Evolutionary conservation across 2,797 vertebrate genomes (phyloP).

Genomic region (Rhabdophis nuchalis): DNA sequence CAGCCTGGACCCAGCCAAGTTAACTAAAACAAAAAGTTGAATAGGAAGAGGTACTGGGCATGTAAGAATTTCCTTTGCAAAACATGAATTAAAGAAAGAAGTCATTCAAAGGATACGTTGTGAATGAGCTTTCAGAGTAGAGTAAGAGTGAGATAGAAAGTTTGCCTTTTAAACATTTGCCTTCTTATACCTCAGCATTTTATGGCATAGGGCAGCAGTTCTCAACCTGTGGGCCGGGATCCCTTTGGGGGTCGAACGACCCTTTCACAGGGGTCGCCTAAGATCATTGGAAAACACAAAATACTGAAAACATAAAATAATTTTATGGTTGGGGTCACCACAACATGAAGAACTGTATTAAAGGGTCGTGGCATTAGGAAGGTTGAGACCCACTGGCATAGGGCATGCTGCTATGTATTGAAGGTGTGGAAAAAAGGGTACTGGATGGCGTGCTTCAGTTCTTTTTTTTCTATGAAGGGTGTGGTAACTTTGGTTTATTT

Average conservation of each 20-base stretch:
- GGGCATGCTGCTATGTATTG: neutral
- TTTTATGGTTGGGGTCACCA: no score
- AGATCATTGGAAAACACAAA: no score
- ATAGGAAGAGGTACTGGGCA: neutral
- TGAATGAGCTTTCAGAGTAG: neutral
- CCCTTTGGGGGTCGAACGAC: no score
- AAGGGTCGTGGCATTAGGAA: no score
- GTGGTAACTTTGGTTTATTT: neutral
- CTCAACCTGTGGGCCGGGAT: no score
- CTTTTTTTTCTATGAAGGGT: neutral
- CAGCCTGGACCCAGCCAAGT: neutral
- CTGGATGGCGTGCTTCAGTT: neutral
- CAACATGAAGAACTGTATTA: no score
- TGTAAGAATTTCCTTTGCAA: neutral
- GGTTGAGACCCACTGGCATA: no score
- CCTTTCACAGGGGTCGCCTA: no score
- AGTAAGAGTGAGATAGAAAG: neutral
- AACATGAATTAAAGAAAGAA: neutral
- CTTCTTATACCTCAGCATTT: neutral
- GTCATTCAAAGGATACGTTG: neutral
- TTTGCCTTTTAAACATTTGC: neutral
- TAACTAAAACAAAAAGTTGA: neutral
- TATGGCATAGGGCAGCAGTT: neutral
- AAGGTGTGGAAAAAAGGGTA: neutral
- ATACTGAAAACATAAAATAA: no score